Conservation (phyloP, 2,113 vertebrate species). For the Cervus canadensis region DNA sequence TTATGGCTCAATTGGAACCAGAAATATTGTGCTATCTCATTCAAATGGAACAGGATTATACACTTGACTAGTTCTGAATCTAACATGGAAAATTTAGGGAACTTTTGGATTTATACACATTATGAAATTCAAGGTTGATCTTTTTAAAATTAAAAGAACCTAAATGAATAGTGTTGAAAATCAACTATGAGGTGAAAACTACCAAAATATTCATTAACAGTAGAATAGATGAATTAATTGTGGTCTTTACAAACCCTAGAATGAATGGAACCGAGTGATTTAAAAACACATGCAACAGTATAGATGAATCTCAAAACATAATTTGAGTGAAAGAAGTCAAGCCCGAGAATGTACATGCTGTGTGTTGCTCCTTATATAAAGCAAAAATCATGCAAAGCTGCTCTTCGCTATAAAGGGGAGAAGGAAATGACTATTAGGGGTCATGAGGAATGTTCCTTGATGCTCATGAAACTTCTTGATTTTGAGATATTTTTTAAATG, state of each 20-base stretch:
- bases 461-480: background rate
- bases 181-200: background rate
- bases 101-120: background rate
- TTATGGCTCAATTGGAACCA: background rate
- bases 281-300: background rate
- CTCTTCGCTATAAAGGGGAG: background rate
- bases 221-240: background rate
- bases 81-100: background rate
- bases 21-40: background rate
- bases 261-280: too few species aligned
- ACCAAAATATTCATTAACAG: background rate
- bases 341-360: rapidly evolving
- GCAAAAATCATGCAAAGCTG: background rate
- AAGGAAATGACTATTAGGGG: too few species aligned
- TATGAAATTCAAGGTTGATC: background rate
- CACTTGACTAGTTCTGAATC: background rate
- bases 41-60: background rate
- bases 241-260: too few species aligned
- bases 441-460: background rate
- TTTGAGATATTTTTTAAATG: background rate
- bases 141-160: background rate
- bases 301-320: background rate
- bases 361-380: background rate
- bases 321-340: background rate
- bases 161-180: background rate